These are phyloP conservation scores for Isotomurus palustris DNA, from an alignment of 2,888 invertebrate genomes.

Conservation along the genomic window DNA sequence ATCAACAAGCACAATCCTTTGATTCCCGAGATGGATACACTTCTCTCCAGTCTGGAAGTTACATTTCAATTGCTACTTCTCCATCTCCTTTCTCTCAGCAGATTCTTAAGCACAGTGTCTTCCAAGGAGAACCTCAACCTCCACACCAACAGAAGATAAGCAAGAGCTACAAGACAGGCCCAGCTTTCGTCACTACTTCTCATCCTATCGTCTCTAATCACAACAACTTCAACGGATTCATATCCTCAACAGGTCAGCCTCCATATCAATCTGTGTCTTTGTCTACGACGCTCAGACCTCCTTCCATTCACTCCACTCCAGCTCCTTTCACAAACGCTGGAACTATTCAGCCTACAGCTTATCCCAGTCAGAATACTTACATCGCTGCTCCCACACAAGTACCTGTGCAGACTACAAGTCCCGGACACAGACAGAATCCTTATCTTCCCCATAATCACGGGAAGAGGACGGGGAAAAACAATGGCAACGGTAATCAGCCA, in stretches of 20 bases:
- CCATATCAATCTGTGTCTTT: neutral
- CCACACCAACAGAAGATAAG: neutral
- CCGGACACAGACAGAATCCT: slow-evolving; percentile 35
- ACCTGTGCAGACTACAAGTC: slow-evolving; percentile 26
- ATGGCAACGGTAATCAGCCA: neutral
- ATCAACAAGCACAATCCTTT: slow-evolving; percentile 4
- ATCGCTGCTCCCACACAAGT: slow-evolving; percentile 31
- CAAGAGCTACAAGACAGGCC: too few relatives aligned
- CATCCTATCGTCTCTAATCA: neutral
- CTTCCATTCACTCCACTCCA: slow-evolving; percentile 3
- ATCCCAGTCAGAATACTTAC: slow-evolving; percentile 28
- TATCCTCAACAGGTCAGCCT: neutral
- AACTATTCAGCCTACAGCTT: slow-evolving; percentile 7
- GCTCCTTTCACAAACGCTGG: slow-evolving; percentile 6
- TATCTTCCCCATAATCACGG: slow-evolving; percentile 35
- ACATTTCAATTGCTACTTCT: slow-evolving; percentile 36
- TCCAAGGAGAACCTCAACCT: neutral
- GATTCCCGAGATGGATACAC: slow-evolving; percentile 32
- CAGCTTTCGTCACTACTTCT: neutral
- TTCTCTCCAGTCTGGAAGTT: slow-evolving; percentile 33
- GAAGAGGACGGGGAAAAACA: slow-evolving; percentile 17
- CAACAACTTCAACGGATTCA: neutral
- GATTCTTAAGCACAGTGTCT: slow-evolving; percentile 12
- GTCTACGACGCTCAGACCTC: slow-evolving; percentile 3
- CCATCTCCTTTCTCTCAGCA: slow-evolving; percentile 33